These are phyloP conservation scores for Athripsodes cinereus DNA, from an alignment of 2,888 invertebrate species.

Conservation along the genomic window DNA sequence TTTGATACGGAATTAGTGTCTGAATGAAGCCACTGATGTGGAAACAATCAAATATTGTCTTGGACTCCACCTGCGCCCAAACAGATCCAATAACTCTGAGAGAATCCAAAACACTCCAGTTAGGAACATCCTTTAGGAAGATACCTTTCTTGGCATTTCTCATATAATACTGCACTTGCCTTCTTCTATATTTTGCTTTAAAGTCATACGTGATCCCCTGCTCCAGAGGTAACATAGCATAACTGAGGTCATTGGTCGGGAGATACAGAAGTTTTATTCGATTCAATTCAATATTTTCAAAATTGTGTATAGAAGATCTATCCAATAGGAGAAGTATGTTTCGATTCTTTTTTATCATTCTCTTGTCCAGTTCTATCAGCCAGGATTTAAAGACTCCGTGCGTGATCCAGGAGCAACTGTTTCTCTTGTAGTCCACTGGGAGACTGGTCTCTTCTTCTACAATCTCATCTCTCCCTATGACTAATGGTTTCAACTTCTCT, in stretches of 20 bases:
- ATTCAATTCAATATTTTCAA: constrained; percentile 1
- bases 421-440: constrained; percentile 5
- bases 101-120: constrained; percentile 8
- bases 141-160: constrained; percentile 10
- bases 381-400: neutral
- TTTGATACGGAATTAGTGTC: neutral
- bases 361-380: constrained; percentile 9
- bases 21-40: constrained; percentile 3
- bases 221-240: constrained; percentile 8
- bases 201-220: constrained; percentile 7
- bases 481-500: constrained; percentile 10
- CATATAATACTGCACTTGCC: constrained; percentile 8
- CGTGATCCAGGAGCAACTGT: constrained; percentile 9
- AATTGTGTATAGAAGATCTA: constrained; percentile 7
- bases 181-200: constrained; percentile 3
- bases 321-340: constrained; percentile 11
- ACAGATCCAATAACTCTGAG: constrained; percentile 5
- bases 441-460: neutral
- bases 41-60: constrained; percentile 5
- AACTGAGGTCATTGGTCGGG: constrained; percentile 11
- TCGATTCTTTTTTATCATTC: constrained; percentile 8
- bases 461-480: constrained; percentile 1
- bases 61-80: constrained; percentile 4
- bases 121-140: neutral
- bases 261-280: constrained; percentile 6